A percentile compares a stretch with the other conserved stretches of the same genome.
Evolutionary conservation across 2,797 vertebrate species (phyloP).

Genomic region (Adrianichthys oophorus): DNA sequence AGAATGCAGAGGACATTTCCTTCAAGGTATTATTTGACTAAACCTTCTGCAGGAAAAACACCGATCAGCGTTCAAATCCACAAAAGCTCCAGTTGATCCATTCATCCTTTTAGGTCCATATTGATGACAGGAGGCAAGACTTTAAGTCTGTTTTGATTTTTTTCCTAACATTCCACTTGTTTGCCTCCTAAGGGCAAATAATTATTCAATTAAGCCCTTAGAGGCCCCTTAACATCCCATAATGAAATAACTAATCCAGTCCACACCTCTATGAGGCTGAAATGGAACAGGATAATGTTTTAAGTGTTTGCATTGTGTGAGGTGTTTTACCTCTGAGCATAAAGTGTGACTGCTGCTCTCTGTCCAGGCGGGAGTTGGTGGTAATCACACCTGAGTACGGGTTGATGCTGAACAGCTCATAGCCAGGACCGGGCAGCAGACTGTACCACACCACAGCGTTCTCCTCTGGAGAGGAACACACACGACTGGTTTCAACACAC

Average conservation of each 20-base stretch:
- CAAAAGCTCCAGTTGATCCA: too few species aligned
- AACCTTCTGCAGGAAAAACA: neutral
- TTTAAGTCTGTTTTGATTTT: too few species aligned
- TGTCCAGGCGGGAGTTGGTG: constrained; percentile 81
- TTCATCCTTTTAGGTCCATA: too few species aligned
- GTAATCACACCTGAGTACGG: constrained; percentile 81
- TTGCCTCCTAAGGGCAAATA: too few species aligned
- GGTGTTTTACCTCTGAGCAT: constrained; percentile 81
- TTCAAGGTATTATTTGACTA: neutral
- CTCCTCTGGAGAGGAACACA: constrained; percentile 55
- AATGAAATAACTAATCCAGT: neutral
- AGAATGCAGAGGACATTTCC: neutral
- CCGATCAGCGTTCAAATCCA: too few species aligned
- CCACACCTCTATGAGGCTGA: neutral
- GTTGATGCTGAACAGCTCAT: constrained; percentile 85
- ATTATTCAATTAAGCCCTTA: too few species aligned
- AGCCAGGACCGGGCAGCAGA: constrained; percentile 82
- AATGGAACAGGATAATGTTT: neutral
- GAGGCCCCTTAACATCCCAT: neutral
- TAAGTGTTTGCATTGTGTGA: neutral
- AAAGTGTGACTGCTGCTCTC: constrained; percentile 83
- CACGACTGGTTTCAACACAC: neutral
- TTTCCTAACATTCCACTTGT: too few species aligned
- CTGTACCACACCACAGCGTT: constrained; percentile 76
- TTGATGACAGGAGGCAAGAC: too few species aligned